Conservation (phyloP, 2,888 invertebrate genomes). For the Brachyptera putata region DNA sequence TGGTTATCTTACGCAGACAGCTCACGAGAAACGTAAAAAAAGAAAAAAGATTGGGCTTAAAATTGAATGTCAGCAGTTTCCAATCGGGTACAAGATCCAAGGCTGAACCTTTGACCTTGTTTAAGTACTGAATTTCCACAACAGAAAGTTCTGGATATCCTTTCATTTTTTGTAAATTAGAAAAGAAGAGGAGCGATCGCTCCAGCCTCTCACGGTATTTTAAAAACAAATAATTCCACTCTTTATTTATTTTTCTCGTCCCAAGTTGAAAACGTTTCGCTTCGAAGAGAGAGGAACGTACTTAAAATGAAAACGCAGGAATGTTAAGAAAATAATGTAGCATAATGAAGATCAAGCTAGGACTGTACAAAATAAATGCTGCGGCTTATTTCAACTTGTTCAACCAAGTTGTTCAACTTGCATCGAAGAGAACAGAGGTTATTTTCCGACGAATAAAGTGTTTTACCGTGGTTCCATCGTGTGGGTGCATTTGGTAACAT, state of each 20-base stretch:
- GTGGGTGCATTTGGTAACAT: slow-evolving; percentile 22
- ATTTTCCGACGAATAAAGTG: slow-evolving; percentile 13
- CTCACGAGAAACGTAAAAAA: slow-evolving; percentile 13
- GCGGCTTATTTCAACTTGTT: slow-evolving; percentile 9
- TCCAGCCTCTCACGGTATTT: too few relatives aligned
- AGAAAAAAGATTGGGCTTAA: background rate
- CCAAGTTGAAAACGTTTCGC: slow-evolving; percentile 9
- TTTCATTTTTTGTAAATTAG: background rate
- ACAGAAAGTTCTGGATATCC: too few relatives aligned
- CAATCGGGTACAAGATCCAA: background rate
- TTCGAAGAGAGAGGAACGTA: slow-evolving; percentile 18
- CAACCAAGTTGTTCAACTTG: too few relatives aligned
- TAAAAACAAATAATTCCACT: background rate
- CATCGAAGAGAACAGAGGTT: slow-evolving; percentile 22
- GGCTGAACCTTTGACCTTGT: background rate
- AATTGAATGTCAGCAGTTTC: background rate
- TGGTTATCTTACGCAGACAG: slow-evolving; percentile 19
- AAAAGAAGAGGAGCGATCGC: too few relatives aligned
- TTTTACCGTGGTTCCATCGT: slow-evolving; percentile 26
- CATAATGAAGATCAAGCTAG: slow-evolving; percentile 21
- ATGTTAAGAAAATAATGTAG: slow-evolving; percentile 31
- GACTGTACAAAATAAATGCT: slow-evolving; percentile 16
- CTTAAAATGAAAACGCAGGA: slow-evolving; percentile 23
- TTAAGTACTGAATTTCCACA: slow-evolving; percentile 1
- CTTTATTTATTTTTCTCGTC: too few relatives aligned